Percentiles rank a stretch among this genome's conserved stretches.
phyloP scores from a whole-genome alignment of 2,888 invertebrate species.

The Platycheirus albimanus region DNA sequence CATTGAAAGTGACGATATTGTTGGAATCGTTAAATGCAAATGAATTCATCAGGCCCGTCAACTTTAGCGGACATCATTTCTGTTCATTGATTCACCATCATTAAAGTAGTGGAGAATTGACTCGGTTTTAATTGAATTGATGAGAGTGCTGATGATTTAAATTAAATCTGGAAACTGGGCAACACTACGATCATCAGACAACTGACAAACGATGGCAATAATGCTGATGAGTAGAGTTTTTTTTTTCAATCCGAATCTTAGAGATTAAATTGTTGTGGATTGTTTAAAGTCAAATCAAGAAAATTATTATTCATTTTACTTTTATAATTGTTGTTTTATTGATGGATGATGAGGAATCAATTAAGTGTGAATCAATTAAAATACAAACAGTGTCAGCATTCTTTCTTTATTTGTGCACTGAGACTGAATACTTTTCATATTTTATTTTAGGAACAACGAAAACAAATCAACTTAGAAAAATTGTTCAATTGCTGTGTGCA shows the following conservation, averaged over 20 bases:
- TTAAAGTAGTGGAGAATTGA: not conserved
- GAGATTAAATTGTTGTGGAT: not conserved
- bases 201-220: no score
- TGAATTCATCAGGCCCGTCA: not conserved
- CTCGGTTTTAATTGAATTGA: constrained; percentile 15
- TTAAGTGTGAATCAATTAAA: no score
- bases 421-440: no score
- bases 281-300: not conserved
- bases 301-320: not conserved
- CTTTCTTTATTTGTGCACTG: no score
- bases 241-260: not conserved
- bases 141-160: constrained; percentile 8
- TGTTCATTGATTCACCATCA: constrained; percentile 6
- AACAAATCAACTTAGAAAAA: no score
- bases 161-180: not conserved
- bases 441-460: no score
- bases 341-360: no score
- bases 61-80: constrained; percentile 6
- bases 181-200: not conserved
- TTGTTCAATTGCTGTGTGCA: no score
- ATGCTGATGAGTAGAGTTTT: not conserved
- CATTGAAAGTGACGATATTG: not conserved
- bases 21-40: constrained; percentile 8
- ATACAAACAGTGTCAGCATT: no score
- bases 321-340: no score